Base-by-base conservation (phyloP, 2,113 vertebrate genomes). In the Gymnobelideus leadbeateri region DNA sequence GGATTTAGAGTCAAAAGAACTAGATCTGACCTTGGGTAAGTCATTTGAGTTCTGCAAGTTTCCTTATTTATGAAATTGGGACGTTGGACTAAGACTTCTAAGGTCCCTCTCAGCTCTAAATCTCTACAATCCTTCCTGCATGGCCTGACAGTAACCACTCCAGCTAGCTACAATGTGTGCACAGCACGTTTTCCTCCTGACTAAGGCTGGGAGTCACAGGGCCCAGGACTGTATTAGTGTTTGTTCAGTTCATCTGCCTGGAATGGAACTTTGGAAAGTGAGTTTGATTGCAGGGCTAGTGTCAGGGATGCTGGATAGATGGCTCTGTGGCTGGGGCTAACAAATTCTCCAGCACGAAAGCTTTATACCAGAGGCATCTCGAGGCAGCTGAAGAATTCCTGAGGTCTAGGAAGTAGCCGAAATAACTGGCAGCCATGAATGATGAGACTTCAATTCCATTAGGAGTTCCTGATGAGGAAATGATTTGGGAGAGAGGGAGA, bases 401-500 rank as follows among this genome's bases (percentile, higher is more conserved):
- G 89, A 90, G 89, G 10, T 90, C 28, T 51, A 28, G 89, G 49
- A 90, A 51, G 14, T 50, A 90, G 49, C 89, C 25, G 6, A 49
- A 19, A 51, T 90, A 50, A 90, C 89, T 47, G 89, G 89, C 89
- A 90, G 24, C 89, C 3, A 26, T 50, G 89, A 90, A 50, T 28
- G 47, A 51, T 90, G 89, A 28, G 89, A 90, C 89, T 90, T 90
- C 12, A 90, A 90, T 90, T 90, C 89, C 89, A 90, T 90, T 90
- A 50, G 47, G 46, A 51, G 89, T 26, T 90, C 49, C 47, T 90
- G 10, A 90, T 90, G 89, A 90, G 24, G 47, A 90, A 49, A 49
- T 51, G 50, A 25, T 47, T 26, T 51, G 28, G 19, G 47, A 51
- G 89, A 90, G 47, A 90, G 68, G n/a, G 49, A 90, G 49, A 51